A percentile compares a stretch with the other conserved stretches of the same genome.
phyloP scores from a whole-genome alignment of 92 coral and sea anemone species.

The Pocillopora meandrina region DNA sequence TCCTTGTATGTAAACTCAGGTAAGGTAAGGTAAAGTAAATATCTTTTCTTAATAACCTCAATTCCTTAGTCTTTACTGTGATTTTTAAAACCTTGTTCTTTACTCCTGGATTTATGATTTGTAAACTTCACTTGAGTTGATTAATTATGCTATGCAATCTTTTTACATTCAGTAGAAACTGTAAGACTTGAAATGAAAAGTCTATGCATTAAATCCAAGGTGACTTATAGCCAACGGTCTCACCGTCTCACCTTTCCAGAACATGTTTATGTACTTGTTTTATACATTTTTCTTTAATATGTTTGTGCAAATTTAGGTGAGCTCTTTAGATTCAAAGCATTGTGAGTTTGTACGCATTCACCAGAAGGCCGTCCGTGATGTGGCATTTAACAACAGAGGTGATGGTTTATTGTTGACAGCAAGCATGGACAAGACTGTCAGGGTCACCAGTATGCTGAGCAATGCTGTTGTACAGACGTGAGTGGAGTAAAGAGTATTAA shows the following conservation, averaged over 20 bases:
- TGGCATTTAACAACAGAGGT: constrained; percentile 76
- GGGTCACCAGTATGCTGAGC: constrained; percentile 85
- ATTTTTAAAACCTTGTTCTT: no score
- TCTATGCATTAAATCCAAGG: no score
- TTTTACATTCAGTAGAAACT: no score
- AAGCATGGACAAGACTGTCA: constrained; percentile 88
- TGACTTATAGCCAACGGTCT: no score
- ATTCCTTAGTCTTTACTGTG: not conserved
- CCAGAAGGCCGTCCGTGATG: constrained; percentile 88
- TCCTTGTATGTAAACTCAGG: no score
- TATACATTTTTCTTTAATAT: not conserved
- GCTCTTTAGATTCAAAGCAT: constrained; percentile 85
- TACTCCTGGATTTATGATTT: no score
- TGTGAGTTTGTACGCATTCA: constrained; percentile 92
- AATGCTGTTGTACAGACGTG: constrained; percentile 89
- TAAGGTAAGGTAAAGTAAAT: no score
- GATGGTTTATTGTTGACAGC: constrained; percentile 87
- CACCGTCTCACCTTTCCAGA: no score
- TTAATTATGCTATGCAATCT: no score
- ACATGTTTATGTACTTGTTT: not conserved
- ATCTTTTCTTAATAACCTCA: not conserved
- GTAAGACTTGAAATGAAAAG: no score
- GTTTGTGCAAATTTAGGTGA: constrained; percentile 50
- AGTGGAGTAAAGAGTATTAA: constrained; percentile 29
- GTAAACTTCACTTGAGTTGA: no score